Conservation (phyloP, 2,797 vertebrate genomes). For the Arctocebus calabarensis region DNA sequence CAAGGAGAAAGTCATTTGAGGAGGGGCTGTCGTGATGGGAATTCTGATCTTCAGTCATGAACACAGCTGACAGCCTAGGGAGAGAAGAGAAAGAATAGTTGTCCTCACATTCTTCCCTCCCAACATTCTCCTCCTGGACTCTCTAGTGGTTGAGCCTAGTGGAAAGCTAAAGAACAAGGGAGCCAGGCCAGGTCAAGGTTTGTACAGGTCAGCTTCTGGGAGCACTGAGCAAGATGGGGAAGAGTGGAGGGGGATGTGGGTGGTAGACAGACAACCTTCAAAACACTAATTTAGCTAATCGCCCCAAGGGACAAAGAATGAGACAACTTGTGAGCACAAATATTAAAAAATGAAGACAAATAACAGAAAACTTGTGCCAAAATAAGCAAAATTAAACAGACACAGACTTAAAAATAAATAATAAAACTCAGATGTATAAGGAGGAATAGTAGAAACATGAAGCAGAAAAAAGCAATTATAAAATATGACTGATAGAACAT, state of each 20-base stretch:
- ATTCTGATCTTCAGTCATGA: neutral
- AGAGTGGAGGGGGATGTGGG: neutral
- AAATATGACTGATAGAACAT: neutral
- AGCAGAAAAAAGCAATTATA: conserved; percentile 7
- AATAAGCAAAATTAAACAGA: neutral
- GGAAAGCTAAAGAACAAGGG: neutral
- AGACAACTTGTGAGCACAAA: neutral
- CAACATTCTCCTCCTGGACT: neutral
- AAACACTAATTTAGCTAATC: neutral
- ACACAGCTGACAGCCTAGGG: neutral
- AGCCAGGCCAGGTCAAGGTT: neutral
- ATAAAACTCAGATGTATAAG: neutral
- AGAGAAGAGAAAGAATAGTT: neutral
- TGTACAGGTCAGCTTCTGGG: neutral
- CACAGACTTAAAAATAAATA: neutral
- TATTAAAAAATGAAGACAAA: conserved; percentile 31
- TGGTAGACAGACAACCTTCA: neutral
- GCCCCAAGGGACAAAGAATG: neutral
- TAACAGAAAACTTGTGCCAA: neutral
- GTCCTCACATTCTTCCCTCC: neutral
- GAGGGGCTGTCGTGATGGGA: neutral
- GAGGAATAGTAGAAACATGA: neutral
- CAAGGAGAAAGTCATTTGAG: neutral
- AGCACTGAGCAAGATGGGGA: neutral
- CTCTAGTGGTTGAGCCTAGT: neutral